These are phyloP conservation scores for Progne subis DNA, from an alignment of 2,113 vertebrate species.

Conservation along the genomic window DNA sequence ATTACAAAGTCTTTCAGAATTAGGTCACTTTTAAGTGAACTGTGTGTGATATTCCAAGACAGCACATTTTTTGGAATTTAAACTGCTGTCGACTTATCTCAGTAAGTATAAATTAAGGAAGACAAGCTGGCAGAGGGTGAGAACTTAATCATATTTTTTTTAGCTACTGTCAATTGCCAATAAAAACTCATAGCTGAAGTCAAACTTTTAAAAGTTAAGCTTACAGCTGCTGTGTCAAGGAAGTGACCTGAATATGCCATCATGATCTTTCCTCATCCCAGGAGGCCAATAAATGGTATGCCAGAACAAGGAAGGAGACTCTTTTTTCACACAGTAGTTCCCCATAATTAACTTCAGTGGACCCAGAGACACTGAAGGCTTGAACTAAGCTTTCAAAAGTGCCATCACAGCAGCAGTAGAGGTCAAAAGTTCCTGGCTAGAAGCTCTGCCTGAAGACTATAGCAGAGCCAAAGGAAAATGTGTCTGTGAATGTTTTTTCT, in stretches of 20 bases:
- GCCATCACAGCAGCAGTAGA: background rate
- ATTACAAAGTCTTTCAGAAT: background rate
- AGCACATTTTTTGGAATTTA: background rate
- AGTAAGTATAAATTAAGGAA: constrained; percentile 46
- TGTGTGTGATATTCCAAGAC: background rate
- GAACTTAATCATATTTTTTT: constrained; percentile 46
- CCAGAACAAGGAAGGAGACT: background rate
- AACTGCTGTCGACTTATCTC: constrained; percentile 19
- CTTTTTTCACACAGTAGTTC: background rate
- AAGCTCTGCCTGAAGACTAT: background rate
- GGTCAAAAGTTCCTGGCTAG: background rate
- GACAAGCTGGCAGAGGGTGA: constrained; percentile 33
- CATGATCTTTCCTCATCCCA: background rate
- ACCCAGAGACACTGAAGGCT: background rate
- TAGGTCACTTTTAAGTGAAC: constrained; percentile 38
- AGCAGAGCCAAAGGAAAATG: background rate
- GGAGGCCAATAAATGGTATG: background rate
- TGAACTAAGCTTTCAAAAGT: constrained; percentile 33
- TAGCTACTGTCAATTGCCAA: constrained; percentile 39
- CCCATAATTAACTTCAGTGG: constrained; percentile 37
- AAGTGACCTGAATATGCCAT: constrained; percentile 35
- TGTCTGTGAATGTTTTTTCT: background rate
- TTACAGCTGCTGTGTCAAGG: background rate
- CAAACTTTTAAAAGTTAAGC: constrained; percentile 44
- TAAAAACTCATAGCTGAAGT: constrained; percentile 32